Percentiles rank a stretch among this genome's conserved stretches.
phyloP scores from a whole-genome alignment of 2,113 vertebrate species.

The Bos indicus region DNA sequence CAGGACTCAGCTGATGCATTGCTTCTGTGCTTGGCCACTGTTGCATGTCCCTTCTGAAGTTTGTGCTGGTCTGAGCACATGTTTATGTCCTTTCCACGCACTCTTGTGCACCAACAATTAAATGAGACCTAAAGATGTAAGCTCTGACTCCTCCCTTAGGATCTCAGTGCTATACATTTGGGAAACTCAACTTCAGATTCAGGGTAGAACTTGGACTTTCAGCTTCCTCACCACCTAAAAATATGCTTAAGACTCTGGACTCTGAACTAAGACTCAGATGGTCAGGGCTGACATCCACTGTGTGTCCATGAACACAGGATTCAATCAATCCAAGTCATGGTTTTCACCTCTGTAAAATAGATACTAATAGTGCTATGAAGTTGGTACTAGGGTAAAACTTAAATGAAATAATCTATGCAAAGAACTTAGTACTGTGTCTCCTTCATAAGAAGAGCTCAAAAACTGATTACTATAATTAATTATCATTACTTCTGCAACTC shows the following conservation, averaged over 20 bases:
- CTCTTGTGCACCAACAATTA: background rate
- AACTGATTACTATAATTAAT: background rate
- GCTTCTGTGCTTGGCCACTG: background rate
- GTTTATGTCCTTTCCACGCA: background rate
- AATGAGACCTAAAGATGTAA: background rate
- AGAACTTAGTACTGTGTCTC: background rate
- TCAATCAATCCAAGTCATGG: background rate
- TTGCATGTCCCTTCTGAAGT: background rate
- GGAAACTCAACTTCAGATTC: background rate
- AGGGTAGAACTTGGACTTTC: background rate
- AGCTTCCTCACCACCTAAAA: background rate
- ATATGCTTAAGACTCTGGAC: background rate
- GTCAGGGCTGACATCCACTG: background rate
- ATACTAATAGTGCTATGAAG: background rate
- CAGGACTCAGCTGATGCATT: background rate
- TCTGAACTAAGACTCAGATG: background rate
- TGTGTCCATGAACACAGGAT: background rate
- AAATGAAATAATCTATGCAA: background rate
- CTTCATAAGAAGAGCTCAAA: background rate
- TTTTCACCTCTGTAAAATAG: background rate
- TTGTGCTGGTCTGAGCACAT: background rate
- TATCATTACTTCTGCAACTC: background rate
- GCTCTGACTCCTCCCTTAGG: constrained; percentile 28
- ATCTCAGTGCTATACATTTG: background rate
- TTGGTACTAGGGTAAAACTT: background rate